Evolutionary conservation across 2,113 vertebrate species (phyloP).

Genomic region (Mastomys natalensis): DNA sequence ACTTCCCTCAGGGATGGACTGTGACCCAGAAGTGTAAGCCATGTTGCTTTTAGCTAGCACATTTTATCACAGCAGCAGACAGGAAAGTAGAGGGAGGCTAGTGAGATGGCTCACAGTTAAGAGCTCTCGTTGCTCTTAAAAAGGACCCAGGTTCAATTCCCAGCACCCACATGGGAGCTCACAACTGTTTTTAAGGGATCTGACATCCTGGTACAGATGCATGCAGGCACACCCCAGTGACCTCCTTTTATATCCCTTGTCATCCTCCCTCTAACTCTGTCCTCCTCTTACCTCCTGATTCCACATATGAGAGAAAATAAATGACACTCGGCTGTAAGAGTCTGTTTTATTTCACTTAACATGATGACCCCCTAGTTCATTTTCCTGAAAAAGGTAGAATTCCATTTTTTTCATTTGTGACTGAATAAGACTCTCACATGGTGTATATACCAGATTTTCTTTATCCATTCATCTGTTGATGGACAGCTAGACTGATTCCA

Average conservation of each 20-base stretch:
- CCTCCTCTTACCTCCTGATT: not conserved
- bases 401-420: no score
- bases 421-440: not conserved
- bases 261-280: not conserved
- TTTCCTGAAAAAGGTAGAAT: not conserved
- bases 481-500: not conserved
- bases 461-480: not conserved
- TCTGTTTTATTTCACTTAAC: not conserved
- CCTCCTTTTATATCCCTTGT: not conserved
- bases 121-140: no score
- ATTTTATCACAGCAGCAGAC: not conserved
- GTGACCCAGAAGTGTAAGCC: not conserved
- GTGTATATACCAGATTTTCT: not conserved
- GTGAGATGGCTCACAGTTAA: no score
- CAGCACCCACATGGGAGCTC: no score
- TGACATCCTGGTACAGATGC: no score
- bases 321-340: not conserved
- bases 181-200: no score
- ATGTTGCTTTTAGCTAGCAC: not conserved
- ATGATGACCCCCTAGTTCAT: not conserved
- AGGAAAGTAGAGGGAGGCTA: not conserved
- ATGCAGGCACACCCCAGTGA: no score
- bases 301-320: not conserved
- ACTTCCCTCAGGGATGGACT: not conserved
- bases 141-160: no score